Base-by-base conservation (phyloP, 2,113 vertebrate species). In the Gallinago jamesoni region DNA sequence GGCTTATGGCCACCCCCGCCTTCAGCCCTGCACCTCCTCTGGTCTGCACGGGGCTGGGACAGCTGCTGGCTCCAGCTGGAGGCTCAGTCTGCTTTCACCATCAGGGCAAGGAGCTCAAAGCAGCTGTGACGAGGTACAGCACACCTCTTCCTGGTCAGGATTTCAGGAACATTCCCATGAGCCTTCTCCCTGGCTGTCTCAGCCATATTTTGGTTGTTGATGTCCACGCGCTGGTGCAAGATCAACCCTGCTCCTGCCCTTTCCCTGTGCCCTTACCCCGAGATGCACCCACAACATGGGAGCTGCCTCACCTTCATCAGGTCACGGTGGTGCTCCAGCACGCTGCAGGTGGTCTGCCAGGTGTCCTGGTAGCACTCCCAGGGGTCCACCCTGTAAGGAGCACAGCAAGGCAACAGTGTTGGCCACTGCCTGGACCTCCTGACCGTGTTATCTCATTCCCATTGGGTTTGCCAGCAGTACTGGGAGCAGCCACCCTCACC, bases 311-410 rank as follows among this genome's bases (percentile, higher is more conserved):
- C 99, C 98, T 99, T 99, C 99, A 99, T 99, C 73, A 99, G 98
- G 97, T 99, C 99, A 0, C 99, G 98, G 93, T 99, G 99, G 93
- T 99, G 99, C 90, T 99, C 99, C 97, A 99, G 95, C 77, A 99
- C 99, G 0, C 99, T 99, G 98, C 99, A 99, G 66, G 99, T 99
- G 7, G 99, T 99, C 98, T 99, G 99, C 99, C 99, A 99, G 72
- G 99, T 99, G 97, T 99, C 99, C 98, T 99, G 99, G 94, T 99
- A 99, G 97, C 99, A 99, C 93, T 99, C 99, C 99, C 99, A 99
- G 0, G 99, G 99, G 96, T 99, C 99, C 97, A 99, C 99, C 96
- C 99, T 99, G 96, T 1, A 16, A 5, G n/a, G 5, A 93, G 33
- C 37, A 83, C 67, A 95, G 33, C 12, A 70, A 62, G 25, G 31